These are phyloP conservation scores for Osmoderma eremita DNA, from an alignment of 2,888 invertebrate species.

Conservation along the genomic window DNA sequence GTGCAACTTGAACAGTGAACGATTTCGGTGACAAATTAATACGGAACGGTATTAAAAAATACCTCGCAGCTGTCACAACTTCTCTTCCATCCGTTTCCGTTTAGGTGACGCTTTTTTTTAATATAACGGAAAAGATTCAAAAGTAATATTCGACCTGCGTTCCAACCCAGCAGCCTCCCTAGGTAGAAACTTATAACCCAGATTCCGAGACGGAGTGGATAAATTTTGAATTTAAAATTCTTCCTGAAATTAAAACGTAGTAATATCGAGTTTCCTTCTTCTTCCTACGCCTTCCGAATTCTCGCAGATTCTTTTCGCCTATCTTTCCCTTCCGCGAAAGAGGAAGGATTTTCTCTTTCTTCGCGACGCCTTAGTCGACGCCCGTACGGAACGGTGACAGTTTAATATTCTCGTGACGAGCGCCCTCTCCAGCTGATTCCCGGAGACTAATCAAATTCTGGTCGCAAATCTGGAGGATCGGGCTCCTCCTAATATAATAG, in stretches of 20 bases:
- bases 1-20: background rate
- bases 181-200: constrained; percentile 43
- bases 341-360: too few relatives aligned
- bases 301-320: background rate
- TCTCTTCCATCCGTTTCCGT: constrained; percentile 2
- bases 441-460: constrained; percentile 58
- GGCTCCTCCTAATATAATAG: constrained; percentile 53
- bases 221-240: constrained; percentile 50
- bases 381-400: constrained; percentile 48
- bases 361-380: background rate
- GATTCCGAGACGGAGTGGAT: constrained; percentile 48
- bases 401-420: constrained; percentile 56
- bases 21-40: constrained; percentile 24
- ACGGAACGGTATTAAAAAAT: constrained; percentile 28
- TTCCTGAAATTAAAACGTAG: constrained; percentile 54
- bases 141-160: constrained; percentile 45
- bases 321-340: background rate
- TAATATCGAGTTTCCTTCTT: constrained; percentile 49
- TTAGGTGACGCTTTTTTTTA: constrained; percentile 44
- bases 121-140: constrained; percentile 44
- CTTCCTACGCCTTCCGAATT: constrained; percentile 43
- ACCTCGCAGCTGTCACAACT: constrained; percentile 45
- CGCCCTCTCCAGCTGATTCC: constrained; percentile 54
- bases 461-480: constrained; percentile 54
- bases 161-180: too few relatives aligned